Evolutionary conservation across 1,140 invertebrate species (phyloP).

Genomic region (Leptinotarsa undecemlineata): DNA sequence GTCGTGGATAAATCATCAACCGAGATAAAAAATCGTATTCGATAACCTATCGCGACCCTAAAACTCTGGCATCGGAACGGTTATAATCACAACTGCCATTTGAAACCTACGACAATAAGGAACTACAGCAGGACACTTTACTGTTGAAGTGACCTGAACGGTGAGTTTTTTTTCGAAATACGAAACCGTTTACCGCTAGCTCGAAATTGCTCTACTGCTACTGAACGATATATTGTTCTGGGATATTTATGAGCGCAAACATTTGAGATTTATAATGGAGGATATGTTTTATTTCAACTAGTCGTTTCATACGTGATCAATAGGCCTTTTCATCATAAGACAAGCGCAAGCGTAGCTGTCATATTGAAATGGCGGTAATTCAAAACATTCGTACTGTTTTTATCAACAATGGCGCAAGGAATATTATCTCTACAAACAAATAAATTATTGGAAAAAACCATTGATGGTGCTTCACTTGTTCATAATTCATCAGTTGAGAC

Average conservation of each 20-base stretch:
- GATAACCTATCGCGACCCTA: not conserved
- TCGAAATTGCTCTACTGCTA: conserved; percentile 15
- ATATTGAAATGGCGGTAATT: no score
- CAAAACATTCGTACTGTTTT: no score
- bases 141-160: conserved; percentile 18
- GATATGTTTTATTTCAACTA: not conserved
- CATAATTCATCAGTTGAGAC: no score
- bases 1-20: not conserved
- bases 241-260: not conserved
- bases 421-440: no score
- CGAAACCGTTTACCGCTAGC: conserved; percentile 18
- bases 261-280: not conserved
- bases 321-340: no score
- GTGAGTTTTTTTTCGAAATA: conserved; percentile 15
- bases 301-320: no score
- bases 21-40: not conserved
- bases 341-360: no score
- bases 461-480: no score
- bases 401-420: no score
- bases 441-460: no score
- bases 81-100: not conserved
- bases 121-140: conserved; percentile 10
- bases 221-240: conserved; percentile 23
- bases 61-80: not conserved
- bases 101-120: conserved; percentile 13